phyloP scores from a whole-genome alignment of 1,140 invertebrate species.

The Danaus melanippus region DNA sequence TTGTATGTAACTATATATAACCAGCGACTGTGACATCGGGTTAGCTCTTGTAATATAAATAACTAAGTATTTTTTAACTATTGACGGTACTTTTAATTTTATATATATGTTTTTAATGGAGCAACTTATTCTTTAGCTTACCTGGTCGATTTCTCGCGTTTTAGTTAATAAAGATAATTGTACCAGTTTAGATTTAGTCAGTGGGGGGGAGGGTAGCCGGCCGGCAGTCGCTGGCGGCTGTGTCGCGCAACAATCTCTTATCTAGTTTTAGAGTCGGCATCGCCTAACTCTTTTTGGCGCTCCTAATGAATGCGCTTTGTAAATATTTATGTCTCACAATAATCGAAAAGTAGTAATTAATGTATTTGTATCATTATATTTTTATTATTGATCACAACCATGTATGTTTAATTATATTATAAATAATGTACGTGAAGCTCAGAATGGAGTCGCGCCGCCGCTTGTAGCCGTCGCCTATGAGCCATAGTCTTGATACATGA shows the following conservation, averaged over 20 bases:
- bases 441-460: constrained; percentile 24
- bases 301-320: constrained; percentile 55
- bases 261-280: constrained; percentile 42
- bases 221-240: not conserved
- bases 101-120: constrained; percentile 30
- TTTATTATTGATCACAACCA: constrained; percentile 69
- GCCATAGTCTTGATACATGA: no score
- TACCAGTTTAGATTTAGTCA: constrained; percentile 22
- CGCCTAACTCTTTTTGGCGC: constrained; percentile 51
- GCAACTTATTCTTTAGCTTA: constrained; percentile 58
- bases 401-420: constrained; percentile 64
- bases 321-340: constrained; percentile 72
- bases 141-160: constrained; percentile 47
- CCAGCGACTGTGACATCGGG: constrained; percentile 46
- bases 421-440: constrained; percentile 49
- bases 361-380: constrained; percentile 72
- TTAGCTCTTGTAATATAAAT: constrained; percentile 53
- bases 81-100: constrained; percentile 55
- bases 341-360: constrained; percentile 69
- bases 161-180: constrained; percentile 66
- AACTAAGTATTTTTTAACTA: constrained; percentile 45
- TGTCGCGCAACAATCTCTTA: constrained; percentile 24
- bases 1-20: constrained; percentile 36
- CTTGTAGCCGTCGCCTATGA: constrained; percentile 12
- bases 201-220: no score